Conservation (phyloP, 2,888 invertebrate species). For the Hedychridium roseum region DNA sequence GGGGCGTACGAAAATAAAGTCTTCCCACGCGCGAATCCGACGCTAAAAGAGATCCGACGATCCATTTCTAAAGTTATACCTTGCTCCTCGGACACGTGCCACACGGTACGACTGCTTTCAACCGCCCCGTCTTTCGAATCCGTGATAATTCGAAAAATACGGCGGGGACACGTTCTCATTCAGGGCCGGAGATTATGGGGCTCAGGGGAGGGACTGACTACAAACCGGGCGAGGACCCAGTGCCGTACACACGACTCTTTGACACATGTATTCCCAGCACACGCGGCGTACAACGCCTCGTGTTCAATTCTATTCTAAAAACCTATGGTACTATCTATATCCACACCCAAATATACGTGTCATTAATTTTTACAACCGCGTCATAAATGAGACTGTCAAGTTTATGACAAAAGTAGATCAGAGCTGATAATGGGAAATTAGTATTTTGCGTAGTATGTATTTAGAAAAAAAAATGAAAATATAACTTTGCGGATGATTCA, state of each 20-base stretch:
- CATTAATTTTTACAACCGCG: no score
- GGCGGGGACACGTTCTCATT: not conserved
- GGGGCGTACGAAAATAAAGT: slow-evolving; percentile 57
- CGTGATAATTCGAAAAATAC: slow-evolving; percentile 29
- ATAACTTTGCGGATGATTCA: not conserved
- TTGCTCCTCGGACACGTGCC: slow-evolving; percentile 43
- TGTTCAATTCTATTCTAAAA: no score
- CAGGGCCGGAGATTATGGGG: not conserved
- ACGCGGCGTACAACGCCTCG: no score
- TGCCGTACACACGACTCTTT: no score
- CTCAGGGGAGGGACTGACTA: no score
- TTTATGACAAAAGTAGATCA: no score
- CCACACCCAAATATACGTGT: no score
- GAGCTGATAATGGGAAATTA: no score
- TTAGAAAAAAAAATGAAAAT: not conserved
- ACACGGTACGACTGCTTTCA: slow-evolving; percentile 23
- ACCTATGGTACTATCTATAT: no score
- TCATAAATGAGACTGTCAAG: no score
- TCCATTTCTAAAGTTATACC: slow-evolving; percentile 61
- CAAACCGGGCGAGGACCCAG: no score
- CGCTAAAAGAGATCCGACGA: slow-evolving; percentile 58
- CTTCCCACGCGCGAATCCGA: slow-evolving; percentile 62
- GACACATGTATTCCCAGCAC: no score
- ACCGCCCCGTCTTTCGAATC: slow-evolving; percentile 8
- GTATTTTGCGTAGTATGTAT: not conserved